phyloP scores from a whole-genome alignment of 2,113 vertebrate species.

The Lutjanus erythropterus region DNA sequence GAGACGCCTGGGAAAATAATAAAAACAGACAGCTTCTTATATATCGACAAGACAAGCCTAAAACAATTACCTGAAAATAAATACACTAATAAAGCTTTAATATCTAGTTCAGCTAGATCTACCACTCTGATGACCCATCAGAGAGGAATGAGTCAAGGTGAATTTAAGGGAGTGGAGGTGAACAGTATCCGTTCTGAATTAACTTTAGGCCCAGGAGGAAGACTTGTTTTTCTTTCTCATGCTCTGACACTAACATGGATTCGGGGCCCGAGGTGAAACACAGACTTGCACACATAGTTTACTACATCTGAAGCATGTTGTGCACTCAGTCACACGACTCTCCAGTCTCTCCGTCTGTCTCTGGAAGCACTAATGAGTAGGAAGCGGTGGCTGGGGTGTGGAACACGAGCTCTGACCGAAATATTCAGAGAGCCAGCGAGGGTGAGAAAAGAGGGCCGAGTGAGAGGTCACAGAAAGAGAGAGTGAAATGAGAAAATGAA shows the following conservation, averaged over 20 bases:
- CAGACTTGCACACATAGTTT: not conserved
- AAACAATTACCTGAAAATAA: conserved; percentile 17
- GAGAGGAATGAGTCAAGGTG: conserved; percentile 25
- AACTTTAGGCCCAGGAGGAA: conserved; percentile 7
- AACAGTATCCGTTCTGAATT: not conserved
- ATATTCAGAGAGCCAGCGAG: conserved; percentile 7
- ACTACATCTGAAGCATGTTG: conserved; percentile 13
- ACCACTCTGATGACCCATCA: conserved; percentile 32
- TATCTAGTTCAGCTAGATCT: conserved; percentile 35
- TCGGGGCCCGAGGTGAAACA: conserved; percentile 29
- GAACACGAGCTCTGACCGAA: conserved; percentile 49
- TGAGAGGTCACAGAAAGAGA: conserved; percentile 1
- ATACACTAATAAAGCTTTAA: not conserved
- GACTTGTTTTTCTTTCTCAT: conserved; percentile 4
- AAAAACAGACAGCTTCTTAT: not conserved
- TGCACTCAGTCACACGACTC: conserved; percentile 44
- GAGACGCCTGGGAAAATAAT: not conserved
- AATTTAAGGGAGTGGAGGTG: conserved; percentile 38
- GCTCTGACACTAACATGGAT: conserved; percentile 26
- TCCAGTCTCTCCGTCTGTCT: conserved; percentile 35
- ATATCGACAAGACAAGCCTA: not conserved
- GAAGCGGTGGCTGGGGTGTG: conserved; percentile 32
- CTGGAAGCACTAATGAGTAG: conserved; percentile 37
- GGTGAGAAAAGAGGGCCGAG: conserved; percentile 19
- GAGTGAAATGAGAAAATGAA: conserved; percentile 9